Base-by-base conservation (phyloP, 37 sponge, comb jelly and placozoan species). In the Petrosia ficiformis region DNA sequence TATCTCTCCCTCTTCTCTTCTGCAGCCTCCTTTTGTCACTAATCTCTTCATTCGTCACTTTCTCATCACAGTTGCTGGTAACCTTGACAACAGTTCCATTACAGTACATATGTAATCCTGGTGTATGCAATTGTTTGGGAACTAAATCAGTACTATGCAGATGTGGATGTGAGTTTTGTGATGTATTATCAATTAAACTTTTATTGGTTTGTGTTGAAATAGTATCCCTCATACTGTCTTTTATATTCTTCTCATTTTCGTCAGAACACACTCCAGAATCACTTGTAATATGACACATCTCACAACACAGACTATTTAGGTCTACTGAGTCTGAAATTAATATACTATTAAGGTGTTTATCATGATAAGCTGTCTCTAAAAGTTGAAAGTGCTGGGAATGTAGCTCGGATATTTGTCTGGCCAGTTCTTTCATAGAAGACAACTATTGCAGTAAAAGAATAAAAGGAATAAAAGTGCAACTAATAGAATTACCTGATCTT, bases 341-440 rank as follows among this genome's bases (percentile, higher is more conserved):
- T n/a, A 16, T 10, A 10, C 54, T 19, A 19, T 16, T 48, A 19
- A 19, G 54, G 16, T 10, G 16, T 48, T 48, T 10, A 16, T 48
- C 10, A 19, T 48, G 10, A 16, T 48, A 48, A 1, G 63, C 42
- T 19, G 56, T 24, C 34, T 75, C 63, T 2, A 83, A 58, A 28
- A 68, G 22, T 37, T 39, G 6, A 41, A 77, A 85, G 33, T 85
- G 79, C 8, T 78, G 68, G 4, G 39, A 14, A 8, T 8, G 19
- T 25, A 85, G 68, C 29, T 85, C 85, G 31, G 85, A 77, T 65
- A 85, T 85, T 40, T 85, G 85, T 30, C 85, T n/a, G 3, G 72
- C 67, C 5, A 33, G 14, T 36, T 85, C 85, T 43, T 85, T 85
- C 3, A 42, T 30, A 19, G 31, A n/a, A n/a, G n/a, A n/a, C n/a